Evolutionary conservation across 30 jellyfish, hydroid and myxozoan species (phyloP), one percentile per base, ranked within the genome.

Genomic region (Chrysaora quinquecirrha): DNA sequence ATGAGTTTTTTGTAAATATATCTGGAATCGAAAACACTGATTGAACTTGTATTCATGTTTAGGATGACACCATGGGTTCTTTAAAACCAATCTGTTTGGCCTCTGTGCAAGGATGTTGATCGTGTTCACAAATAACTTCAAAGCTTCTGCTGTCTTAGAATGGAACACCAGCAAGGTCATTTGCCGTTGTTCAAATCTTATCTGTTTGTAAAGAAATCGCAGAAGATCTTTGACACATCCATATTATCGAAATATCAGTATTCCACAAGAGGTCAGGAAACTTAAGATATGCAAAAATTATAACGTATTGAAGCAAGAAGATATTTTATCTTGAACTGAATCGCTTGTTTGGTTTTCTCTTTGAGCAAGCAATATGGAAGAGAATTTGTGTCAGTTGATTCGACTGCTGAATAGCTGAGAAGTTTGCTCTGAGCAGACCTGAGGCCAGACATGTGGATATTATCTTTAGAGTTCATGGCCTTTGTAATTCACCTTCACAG

Each of bases 51-150:
- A 38, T 38, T 38, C 54, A 38, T 3, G 54, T 38, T 3, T 3
- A 38, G 14, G 54, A 38, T 38, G 54, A 38, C 14, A 38, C 11
- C 54, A 38, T 14, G 6, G 54, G 54, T 3, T 6, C 54, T 38
- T 38, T 6, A 6, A 38, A 38, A 38, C 54, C 6, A 38, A 3
- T 38, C 6, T 38, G 54, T 38, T 38, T 14, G 6, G 11, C 11
- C 54, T 38, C 54, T 38, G 6, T 38, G 54, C 54, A 3, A 38
- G 54, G 54, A n/a, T n/a, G n/a, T n/a, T 38, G 54, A 38, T 6
- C 68, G 68, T 52, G 68, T 2, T 52, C 29, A 52, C 68, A 52
- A 52, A 52, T 20, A 52, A 7, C 29, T 2, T 52, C 68, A 52
- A 20, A 19, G 25, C 2, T 52, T 19, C 29, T 52, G 68, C 68